Conservation (phyloP, 2,113 vertebrate species). For the Cercocebus atys region DNA sequence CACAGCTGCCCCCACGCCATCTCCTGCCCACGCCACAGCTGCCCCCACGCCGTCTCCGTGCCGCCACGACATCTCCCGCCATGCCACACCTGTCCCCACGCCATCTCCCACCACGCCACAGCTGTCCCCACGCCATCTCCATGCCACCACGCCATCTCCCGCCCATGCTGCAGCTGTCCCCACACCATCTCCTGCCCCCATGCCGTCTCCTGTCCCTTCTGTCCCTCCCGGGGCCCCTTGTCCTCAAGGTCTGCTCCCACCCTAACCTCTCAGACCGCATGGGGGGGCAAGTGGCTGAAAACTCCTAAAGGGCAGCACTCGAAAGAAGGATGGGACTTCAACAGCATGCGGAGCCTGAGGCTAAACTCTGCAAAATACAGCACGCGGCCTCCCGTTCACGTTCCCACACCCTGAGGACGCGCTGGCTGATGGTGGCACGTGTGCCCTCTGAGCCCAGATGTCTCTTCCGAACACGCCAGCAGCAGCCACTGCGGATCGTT, state of each 20-base stretch:
- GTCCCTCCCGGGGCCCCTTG: neutral
- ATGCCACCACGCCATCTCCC: too few relatives aligned
- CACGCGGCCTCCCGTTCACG: fast-evolving
- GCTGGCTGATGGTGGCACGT: fast-evolving
- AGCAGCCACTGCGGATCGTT: too few relatives aligned
- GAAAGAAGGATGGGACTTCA: neutral
- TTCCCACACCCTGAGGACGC: fast-evolving
- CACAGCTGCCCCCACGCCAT: too few relatives aligned
- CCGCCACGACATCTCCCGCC: too few relatives aligned
- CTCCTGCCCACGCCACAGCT: too few relatives aligned
- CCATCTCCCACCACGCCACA: fast-evolving
- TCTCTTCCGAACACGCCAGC: too few relatives aligned
- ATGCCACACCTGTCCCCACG: too few relatives aligned
- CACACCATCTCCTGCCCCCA: fast-evolving
- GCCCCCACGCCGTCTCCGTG: fast-evolving
- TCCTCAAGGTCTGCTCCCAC: fast-evolving
- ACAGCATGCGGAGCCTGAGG: fast-evolving
- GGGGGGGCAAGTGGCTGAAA: neutral
- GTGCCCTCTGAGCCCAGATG: fast-evolving
- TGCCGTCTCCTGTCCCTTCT: too few relatives aligned
- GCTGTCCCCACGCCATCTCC: too few relatives aligned
- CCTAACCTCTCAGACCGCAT: too few relatives aligned
- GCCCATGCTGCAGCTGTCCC: too few relatives aligned
- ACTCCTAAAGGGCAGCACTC: neutral
- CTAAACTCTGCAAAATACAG: neutral